phyloP scores from a whole-genome alignment of 2,113 vertebrate genomes.

The Amphiprion percula region DNA sequence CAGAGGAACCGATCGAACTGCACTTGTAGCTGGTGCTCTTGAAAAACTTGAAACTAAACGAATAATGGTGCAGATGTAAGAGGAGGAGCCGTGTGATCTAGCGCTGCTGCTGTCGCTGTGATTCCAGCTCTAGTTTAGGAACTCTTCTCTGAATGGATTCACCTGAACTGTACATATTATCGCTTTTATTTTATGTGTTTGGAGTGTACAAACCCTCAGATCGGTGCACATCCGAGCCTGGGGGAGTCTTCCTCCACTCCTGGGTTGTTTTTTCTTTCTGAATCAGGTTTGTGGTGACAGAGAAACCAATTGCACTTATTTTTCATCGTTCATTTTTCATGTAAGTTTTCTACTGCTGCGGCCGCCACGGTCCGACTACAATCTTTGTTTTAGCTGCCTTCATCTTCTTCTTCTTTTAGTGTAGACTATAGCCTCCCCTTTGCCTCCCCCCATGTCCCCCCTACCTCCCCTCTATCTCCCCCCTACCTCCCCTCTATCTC shows the following conservation, averaged over 20 bases:
- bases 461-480: too few relatives aligned
- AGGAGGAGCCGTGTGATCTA: constrained; percentile 23
- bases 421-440: constrained; percentile 56
- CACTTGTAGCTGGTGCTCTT: constrained; percentile 60
- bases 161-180: too few relatives aligned
- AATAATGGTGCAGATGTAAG: constrained; percentile 41
- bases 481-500: too few relatives aligned
- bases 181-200: too few relatives aligned
- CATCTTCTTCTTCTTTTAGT: constrained; percentile 49
- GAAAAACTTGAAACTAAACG: constrained; percentile 62
- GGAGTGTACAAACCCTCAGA: constrained; percentile 30
- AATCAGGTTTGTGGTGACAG: constrained; percentile 55
- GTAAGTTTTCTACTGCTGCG: constrained; percentile 78
- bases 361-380: constrained; percentile 22
- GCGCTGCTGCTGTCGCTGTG: constrained; percentile 70
- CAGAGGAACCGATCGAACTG: constrained; percentile 49
- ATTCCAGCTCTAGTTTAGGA: constrained; percentile 31
- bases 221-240: constrained; percentile 28
- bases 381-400: constrained; percentile 75
- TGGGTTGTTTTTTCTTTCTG: constrained; percentile 52
- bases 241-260: constrained; percentile 54
- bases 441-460: too few relatives aligned
- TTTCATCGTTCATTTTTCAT: constrained; percentile 66
- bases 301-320: constrained; percentile 82
- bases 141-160: too few relatives aligned